Percentiles rank a stretch among this genome's conserved stretches.
Conservation (phyloP, 2,113 vertebrate genomes). For the Hippocampus guttulatus region DNA sequence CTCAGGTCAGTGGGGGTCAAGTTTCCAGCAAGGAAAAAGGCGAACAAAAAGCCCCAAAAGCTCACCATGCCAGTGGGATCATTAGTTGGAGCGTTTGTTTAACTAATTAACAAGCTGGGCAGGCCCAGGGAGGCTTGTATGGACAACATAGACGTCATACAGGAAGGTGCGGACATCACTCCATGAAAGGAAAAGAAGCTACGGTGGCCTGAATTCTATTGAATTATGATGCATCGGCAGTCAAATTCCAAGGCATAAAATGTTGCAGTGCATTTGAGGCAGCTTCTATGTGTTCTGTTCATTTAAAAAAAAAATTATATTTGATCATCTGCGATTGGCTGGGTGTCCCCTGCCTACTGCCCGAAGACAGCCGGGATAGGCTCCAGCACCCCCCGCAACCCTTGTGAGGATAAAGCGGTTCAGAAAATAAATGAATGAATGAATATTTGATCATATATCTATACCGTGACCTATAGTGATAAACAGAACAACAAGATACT, state of each 20-base stretch:
- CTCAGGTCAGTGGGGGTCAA: slow-evolving; percentile 90
- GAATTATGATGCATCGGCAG: not conserved
- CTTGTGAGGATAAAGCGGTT: too few species aligned
- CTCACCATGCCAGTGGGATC: slow-evolving; percentile 77
- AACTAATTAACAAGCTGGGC: slow-evolving; percentile 96
- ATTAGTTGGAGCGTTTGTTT: slow-evolving; percentile 90
- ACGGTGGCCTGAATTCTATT: not conserved
- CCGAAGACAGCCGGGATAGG: too few species aligned
- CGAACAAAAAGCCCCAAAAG: slow-evolving; percentile 83
- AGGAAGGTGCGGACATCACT: slow-evolving; percentile 44
- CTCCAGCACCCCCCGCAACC: too few species aligned
- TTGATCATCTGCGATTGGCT: too few species aligned
- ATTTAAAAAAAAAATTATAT: too few species aligned
- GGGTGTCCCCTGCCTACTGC: too few species aligned
- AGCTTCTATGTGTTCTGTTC: not conserved
- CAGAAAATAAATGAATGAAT: not conserved
- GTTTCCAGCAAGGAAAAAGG: slow-evolving; percentile 76
- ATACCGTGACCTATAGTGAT: not conserved
- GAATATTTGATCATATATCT: not conserved
- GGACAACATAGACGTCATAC: slow-evolving; percentile 70
- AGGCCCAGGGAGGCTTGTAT: slow-evolving; percentile 79
- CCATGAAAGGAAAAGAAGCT: slow-evolving; percentile 12
- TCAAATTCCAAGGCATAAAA: not conserved
- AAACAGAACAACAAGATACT: not conserved
- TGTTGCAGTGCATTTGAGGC: not conserved